A percentile compares a stretch with the other conserved stretches of the same genome.
phyloP scores from a whole-genome alignment of 2,113 vertebrate genomes.

The Gulo gulo region DNA sequence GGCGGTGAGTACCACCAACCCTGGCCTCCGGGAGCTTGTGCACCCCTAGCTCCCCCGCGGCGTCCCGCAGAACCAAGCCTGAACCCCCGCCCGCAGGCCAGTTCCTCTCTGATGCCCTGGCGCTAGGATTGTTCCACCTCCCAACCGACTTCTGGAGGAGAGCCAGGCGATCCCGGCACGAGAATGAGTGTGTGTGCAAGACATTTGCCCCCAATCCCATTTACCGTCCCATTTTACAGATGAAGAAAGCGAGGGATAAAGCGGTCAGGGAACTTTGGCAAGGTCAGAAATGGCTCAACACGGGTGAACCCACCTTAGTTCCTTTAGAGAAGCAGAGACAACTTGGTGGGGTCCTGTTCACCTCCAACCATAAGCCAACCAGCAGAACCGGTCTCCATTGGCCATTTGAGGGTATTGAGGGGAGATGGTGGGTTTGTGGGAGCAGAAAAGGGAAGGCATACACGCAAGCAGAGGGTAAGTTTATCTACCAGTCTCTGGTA shows the following conservation, averaged over 20 bases:
- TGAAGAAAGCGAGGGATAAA: neutral
- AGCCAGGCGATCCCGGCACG: neutral
- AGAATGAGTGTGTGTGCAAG: neutral
- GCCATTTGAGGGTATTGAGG: neutral
- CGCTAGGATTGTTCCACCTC: neutral
- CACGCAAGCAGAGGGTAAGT: neutral
- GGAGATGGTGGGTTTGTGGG: neutral
- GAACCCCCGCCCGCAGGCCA: neutral
- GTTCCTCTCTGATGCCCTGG: neutral
- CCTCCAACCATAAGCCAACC: neutral
- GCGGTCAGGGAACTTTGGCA: neutral
- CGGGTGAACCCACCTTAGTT: neutral
- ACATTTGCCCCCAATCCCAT: neutral
- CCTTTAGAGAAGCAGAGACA: neutral
- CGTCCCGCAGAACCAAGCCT: neutral
- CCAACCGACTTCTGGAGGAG: neutral
- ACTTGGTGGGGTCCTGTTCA: neutral
- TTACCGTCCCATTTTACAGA: conserved; percentile 36
- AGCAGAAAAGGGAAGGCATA: neutral
- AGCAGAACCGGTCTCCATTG: too few relatives aligned
- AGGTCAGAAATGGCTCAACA: neutral
- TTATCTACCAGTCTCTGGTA: neutral
- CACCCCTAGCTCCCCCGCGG: neutral
- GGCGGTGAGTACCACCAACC: conserved; percentile 83
- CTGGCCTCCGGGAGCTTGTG: neutral